phyloP scores from a whole-genome alignment of 2,888 invertebrate genomes.

The Brassicogethes aeneus region DNA sequence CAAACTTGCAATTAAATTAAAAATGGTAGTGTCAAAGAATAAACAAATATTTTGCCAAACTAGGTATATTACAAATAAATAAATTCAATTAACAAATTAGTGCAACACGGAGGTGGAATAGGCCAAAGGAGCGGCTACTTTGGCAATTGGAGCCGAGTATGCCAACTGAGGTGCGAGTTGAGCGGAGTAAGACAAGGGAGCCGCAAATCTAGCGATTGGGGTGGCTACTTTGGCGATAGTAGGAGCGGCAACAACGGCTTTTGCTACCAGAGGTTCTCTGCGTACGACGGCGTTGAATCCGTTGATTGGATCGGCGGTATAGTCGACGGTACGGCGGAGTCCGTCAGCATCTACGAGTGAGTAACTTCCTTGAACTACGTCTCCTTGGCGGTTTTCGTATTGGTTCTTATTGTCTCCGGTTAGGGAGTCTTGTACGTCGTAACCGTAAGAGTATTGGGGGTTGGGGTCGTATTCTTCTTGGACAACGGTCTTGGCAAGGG shows the following conservation, averaged over 20 bases:
- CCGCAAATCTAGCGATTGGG: conserved; percentile 21
- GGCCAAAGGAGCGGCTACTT: conserved; percentile 27
- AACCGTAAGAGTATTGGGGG: conserved; percentile 49
- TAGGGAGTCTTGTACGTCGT: conserved; percentile 48
- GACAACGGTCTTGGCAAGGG: conserved; percentile 27
- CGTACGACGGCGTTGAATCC: too few species aligned
- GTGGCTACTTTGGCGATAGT: conserved; percentile 26
- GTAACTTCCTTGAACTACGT: too few species aligned
- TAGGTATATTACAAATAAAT: conserved; percentile 4
- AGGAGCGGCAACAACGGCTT: conserved; percentile 40
- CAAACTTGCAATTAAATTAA: too few species aligned
- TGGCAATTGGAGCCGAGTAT: conserved; percentile 10
- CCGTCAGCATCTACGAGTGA: conserved; percentile 53
- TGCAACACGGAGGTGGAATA: conserved; percentile 18
- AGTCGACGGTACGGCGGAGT: conserved; percentile 54
- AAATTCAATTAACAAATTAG: conserved; percentile 6
- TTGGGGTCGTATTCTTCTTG: conserved; percentile 33
- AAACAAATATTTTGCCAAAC: background rate
- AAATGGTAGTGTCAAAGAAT: too few species aligned
- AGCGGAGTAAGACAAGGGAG: conserved; percentile 4
- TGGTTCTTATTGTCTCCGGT: conserved; percentile 51
- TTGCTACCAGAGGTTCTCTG: conserved; percentile 46
- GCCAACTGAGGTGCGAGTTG: conserved; percentile 18
- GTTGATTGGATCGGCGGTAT: too few species aligned
- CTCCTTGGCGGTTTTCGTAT: conserved; percentile 54